phyloP scores from a whole-genome alignment of 2,888 invertebrate species.

The Villa cingulata region DNA sequence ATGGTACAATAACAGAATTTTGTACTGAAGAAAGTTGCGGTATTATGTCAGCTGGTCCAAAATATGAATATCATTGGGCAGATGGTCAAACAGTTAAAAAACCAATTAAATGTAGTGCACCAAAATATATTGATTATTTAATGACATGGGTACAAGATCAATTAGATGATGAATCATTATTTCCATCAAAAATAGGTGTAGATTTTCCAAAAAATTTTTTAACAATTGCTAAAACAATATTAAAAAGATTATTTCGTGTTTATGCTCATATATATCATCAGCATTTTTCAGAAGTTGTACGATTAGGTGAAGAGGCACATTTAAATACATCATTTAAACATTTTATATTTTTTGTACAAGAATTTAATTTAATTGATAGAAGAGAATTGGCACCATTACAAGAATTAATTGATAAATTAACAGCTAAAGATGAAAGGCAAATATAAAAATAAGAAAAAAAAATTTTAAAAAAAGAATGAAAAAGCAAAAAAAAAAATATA shows the following conservation, averaged over 20 bases:
- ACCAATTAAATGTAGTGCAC: conserved; percentile 97
- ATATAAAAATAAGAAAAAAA: conserved; percentile 24
- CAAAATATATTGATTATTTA: conserved; percentile 97
- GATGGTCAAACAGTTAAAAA: conserved; percentile 97
- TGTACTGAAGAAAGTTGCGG: conserved; percentile 95
- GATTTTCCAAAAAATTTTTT: conserved; percentile 97
- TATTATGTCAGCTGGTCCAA: conserved; percentile 98
- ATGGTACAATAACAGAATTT: conserved; percentile 99
- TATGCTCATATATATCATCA: conserved; percentile 99
- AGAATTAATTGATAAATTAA: conserved; percentile 91
- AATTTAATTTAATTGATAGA: conserved; percentile 93
- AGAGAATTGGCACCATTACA: conserved; percentile 93
- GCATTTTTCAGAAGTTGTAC: conserved; percentile 95
- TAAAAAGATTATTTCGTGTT: conserved; percentile 94
- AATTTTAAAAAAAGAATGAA: too few relatives aligned
- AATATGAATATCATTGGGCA: conserved; percentile 99
- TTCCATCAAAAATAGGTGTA: conserved; percentile 97
- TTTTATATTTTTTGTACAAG: conserved; percentile 88
- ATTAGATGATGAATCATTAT: conserved; percentile 93
- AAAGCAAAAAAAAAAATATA: too few relatives aligned
- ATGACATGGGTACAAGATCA: conserved; percentile 99
- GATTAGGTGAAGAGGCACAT: conserved; percentile 96
- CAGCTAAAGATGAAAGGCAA: conserved; percentile 80
- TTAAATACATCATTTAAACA: conserved; percentile 99
- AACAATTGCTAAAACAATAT: conserved; percentile 91